Evolutionary conservation across 1,140 invertebrate species (phyloP), one percentile per base, ranked within the genome.

Genomic region (Cotesia chilonis): DNA sequence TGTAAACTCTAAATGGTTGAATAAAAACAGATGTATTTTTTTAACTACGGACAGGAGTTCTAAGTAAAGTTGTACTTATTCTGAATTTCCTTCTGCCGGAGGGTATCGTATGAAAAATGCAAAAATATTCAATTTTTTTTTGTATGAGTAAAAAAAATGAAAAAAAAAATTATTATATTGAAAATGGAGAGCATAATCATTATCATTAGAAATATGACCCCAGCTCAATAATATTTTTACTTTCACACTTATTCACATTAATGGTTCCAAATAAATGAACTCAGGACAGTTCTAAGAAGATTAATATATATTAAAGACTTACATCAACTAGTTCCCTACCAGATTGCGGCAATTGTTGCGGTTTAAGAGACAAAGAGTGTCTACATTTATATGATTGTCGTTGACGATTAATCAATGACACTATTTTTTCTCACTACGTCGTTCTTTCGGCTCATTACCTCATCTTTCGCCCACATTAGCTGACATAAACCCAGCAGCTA

Each of bases 241-340:
- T 52, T 47, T 47, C 41, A 47, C 41, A 10, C 41, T 47, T 36
- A 17, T 37, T 10, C n/a, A 68, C 70, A 83, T 83, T 82, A 83
- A 83, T 83, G 79, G 80, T 76, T 41, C 64, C 64, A 75, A 80
- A 82, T 81, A 82, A 79, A 81, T 77, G 77, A 70, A 74, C 59
- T 57, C 73, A 63, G 41, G 70, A 55, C 35, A 73, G 66, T 67
- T 59, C 68, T 68, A 72, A 71, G 73, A 75, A 79, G 77, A 79
- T 75, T 65, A 61, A 74, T 74, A 51, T 61, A 63, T n/a, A 10
- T n/a, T 7, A 20, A 75, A 75, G 75, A 74, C 72, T 28, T 28
- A 28, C 28, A 28, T 28, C 28, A 28, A 28, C 72, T 74, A 51
- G 14, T 47, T 66, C 35, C 7, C 14, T 20, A 59, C 9, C 20